These are phyloP conservation scores for Crax fasciolata DNA, from an alignment of 2,797 vertebrate species.

Conservation along the genomic window DNA sequence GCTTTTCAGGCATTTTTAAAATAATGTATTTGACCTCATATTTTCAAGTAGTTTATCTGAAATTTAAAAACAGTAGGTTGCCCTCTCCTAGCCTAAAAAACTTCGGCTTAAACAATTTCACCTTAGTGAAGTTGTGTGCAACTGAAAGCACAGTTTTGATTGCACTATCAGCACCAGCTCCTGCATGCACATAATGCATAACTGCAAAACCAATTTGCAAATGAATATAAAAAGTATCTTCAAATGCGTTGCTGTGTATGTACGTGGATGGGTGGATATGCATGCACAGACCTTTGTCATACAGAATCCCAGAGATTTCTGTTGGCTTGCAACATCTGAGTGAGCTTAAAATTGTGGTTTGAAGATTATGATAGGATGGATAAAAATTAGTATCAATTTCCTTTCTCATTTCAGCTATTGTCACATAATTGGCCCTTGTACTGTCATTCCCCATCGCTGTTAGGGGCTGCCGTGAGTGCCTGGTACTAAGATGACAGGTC, in stretches of 20 bases:
- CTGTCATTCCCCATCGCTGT: not conserved
- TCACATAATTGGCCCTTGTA: conserved; percentile 29
- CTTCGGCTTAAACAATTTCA: not conserved
- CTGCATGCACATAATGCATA: rapidly evolving
- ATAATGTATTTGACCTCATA: not conserved
- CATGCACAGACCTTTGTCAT: not conserved
- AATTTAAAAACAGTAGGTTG: not conserved
- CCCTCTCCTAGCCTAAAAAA: not conserved
- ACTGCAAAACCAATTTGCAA: not conserved
- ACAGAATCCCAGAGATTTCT: not conserved
- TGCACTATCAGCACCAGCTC: not conserved
- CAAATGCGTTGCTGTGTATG: not conserved
- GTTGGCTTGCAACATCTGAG: not conserved
- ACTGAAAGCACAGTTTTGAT: not conserved
- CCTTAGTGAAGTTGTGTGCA: not conserved
- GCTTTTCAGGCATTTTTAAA: not conserved
- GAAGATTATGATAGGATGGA: not conserved
- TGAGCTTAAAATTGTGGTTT: not conserved
- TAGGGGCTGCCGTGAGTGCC: not conserved
- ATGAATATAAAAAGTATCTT: not conserved
- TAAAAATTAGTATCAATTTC: not conserved
- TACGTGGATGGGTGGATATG: not conserved
- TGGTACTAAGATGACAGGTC: not conserved
- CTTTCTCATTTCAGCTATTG: conserved; percentile 28
- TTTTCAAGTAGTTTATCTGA: not conserved